These are phyloP conservation scores for Cosmorhoe ocellata DNA, from an alignment of 2,888 invertebrate species.

Conservation along the genomic window DNA sequence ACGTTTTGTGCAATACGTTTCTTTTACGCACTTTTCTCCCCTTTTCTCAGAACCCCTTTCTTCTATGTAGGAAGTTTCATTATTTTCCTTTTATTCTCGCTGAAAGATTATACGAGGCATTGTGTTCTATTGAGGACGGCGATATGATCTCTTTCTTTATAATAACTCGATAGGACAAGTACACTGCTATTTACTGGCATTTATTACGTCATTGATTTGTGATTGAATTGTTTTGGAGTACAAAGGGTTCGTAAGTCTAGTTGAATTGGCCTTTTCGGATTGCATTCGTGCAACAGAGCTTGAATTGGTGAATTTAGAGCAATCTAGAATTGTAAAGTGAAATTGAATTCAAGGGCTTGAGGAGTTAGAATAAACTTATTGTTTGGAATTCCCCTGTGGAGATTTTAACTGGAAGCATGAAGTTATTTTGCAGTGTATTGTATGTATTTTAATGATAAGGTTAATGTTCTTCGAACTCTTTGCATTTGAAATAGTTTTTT, in stretches of 20 bases:
- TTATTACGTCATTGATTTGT: slow-evolving; percentile 2
- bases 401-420: neutral
- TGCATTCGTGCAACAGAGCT: slow-evolving; percentile 12
- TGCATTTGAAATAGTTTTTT: neutral
- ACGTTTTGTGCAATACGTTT: slow-evolving; percentile 40
- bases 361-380: neutral
- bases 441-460: no score
- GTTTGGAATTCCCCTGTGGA: neutral
- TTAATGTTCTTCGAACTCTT: no score
- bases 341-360: slow-evolving; percentile 5
- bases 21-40: slow-evolving; percentile 34
- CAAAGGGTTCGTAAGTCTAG: slow-evolving; percentile 14
- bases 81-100: slow-evolving; percentile 48
- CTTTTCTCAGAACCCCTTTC: slow-evolving; percentile 18
- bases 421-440: neutral
- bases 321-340: slow-evolving; percentile 5
- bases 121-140: slow-evolving; percentile 46
- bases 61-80: slow-evolving; percentile 44
- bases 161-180: slow-evolving; percentile 39
- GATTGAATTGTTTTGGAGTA: slow-evolving; percentile 16
- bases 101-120: slow-evolving; percentile 47
- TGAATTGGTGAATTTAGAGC: slow-evolving; percentile 13
- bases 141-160: slow-evolving; percentile 45
- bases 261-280: slow-evolving; percentile 11
- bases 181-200: slow-evolving; percentile 3